phyloP scores from a whole-genome alignment of 2,888 invertebrate genomes.

The Heliconius ismenius region DNA sequence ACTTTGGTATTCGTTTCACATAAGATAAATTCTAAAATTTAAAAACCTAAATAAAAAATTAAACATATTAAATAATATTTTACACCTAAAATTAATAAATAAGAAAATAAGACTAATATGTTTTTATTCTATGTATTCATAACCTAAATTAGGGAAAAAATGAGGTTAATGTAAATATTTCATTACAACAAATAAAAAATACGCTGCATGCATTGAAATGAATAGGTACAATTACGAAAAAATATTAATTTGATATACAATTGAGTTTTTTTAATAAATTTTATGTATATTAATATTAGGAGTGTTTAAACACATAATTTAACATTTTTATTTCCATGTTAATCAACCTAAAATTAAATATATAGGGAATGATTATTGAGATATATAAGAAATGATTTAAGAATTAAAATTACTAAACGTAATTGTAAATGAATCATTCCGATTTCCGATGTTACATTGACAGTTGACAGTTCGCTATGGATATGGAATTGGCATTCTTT shows the following conservation, averaged over 20 bases:
- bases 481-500: neutral
- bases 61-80: neutral
- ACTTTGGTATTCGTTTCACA: constrained; percentile 49
- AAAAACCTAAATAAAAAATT: neutral
- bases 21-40: constrained; percentile 27
- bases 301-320: neutral
- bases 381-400: neutral
- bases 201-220: constrained; percentile 6
- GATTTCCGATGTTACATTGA: neutral
- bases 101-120: neutral
- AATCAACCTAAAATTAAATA: neutral
- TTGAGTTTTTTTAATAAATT: neutral
- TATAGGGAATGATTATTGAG: neutral
- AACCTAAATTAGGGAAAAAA: neutral
- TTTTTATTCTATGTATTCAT: neutral
- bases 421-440: neutral
- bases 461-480: neutral
- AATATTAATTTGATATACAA: neutral
- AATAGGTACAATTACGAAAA: neutral
- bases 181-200: neutral
- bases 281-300: neutral
- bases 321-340: neutral
- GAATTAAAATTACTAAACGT: neutral
- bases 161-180: neutral
- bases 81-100: neutral